phyloP scores from a whole-genome alignment of 2,113 vertebrate genomes.

The Aspidoscelis tigris region DNA sequence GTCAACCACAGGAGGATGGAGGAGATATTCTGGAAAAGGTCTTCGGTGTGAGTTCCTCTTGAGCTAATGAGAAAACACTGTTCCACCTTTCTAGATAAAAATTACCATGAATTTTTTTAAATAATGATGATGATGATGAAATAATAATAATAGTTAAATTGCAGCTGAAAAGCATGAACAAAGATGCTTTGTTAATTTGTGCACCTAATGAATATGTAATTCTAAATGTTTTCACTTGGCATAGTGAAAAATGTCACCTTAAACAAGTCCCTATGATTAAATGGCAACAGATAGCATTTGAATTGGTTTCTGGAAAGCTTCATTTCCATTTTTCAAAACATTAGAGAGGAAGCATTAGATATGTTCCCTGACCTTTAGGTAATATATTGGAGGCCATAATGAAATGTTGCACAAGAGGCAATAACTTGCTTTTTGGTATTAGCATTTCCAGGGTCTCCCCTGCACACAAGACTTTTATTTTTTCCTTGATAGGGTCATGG shows the following conservation, averaged over 20 bases:
- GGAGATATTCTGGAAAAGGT: constrained; percentile 20
- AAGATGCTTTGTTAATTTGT: constrained; percentile 63
- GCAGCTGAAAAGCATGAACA: constrained; percentile 50
- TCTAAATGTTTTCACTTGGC: constrained; percentile 60
- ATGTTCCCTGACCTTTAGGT: constrained; percentile 61
- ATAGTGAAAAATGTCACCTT: constrained; percentile 58
- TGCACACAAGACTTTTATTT: constrained; percentile 35
- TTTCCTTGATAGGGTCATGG: constrained; percentile 40
- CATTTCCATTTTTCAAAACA: constrained; percentile 68
- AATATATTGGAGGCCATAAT: constrained; percentile 57
- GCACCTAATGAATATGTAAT: constrained; percentile 62
- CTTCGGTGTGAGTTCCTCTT: constrained; percentile 22
- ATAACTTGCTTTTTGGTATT: constrained; percentile 57
- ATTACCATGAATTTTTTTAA: constrained; percentile 18
- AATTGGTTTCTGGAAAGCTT: constrained; percentile 58
- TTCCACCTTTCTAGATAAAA: constrained; percentile 45
- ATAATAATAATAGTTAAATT: constrained; percentile 44
- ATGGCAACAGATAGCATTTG: constrained; percentile 52
- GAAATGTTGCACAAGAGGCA: constrained; percentile 57
- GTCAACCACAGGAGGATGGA: constrained; percentile 24
- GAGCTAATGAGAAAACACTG: constrained; percentile 33
- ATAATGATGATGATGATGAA: constrained; percentile 12
- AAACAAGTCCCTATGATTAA: constrained; percentile 60
- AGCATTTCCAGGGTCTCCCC: constrained; percentile 46
- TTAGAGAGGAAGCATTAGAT: constrained; percentile 55